A percentile compares a stretch with the other conserved stretches of the same genome.
Evolutionary conservation across 1,140 invertebrate genomes (phyloP).

Genomic region (Choristoneura fumiferana): DNA sequence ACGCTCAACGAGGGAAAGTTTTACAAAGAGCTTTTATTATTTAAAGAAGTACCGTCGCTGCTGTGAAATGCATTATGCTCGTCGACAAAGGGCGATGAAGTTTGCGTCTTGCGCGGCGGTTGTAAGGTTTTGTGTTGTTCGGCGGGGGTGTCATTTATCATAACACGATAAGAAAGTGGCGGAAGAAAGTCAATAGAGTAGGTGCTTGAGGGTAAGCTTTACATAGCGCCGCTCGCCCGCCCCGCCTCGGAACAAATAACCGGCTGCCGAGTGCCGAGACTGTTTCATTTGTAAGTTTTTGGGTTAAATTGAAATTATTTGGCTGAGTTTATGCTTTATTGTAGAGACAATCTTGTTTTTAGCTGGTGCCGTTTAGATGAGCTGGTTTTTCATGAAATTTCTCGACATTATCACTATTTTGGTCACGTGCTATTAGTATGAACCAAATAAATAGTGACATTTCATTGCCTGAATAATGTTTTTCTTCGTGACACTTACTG

Average conservation of each 20-base stretch:
- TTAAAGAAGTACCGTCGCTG: constrained; percentile 71
- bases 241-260: constrained; percentile 50
- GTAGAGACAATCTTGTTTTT: too few species aligned
- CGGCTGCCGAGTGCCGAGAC: constrained; percentile 1
- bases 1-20: constrained; percentile 75
- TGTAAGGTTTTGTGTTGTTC: constrained; percentile 35
- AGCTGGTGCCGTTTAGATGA: too few species aligned
- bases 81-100: constrained; percentile 23
- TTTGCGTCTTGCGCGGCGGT: constrained; percentile 18
- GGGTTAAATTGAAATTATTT: constrained; percentile 16
- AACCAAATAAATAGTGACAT: too few species aligned
- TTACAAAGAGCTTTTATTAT: constrained; percentile 77
- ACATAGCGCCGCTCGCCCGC: constrained; percentile 40
- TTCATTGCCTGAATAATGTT: too few species aligned
- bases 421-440: too few species aligned
- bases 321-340: not conserved
- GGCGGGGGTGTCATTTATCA: constrained; percentile 47
- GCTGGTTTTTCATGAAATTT: too few species aligned
- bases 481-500: too few species aligned
- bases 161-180: constrained; percentile 71
- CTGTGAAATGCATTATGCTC: constrained; percentile 67
- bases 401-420: too few species aligned
- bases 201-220: constrained; percentile 65
- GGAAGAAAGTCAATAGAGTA: constrained; percentile 76
- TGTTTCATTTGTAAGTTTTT: constrained; percentile 19